Conservation (phyloP, 2,113 vertebrate genomes). For the Tragelaphus strepsiceros region DNA sequence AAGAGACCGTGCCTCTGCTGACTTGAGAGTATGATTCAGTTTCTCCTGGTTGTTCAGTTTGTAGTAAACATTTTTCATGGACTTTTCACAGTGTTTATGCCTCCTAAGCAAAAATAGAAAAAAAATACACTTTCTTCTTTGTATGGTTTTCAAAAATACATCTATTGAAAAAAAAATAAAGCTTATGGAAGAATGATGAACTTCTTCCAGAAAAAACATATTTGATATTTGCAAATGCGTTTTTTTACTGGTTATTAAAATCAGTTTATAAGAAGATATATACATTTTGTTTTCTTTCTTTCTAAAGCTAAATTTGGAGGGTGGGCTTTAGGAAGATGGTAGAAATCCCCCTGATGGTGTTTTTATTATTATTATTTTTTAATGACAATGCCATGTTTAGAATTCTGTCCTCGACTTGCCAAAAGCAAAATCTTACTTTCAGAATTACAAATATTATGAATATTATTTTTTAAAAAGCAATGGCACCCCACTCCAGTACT, state of each 20-base stretch:
- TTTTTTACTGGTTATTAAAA: conserved; percentile 56
- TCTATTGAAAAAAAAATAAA: conserved; percentile 43
- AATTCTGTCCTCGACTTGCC: neutral
- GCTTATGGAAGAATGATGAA: conserved; percentile 54
- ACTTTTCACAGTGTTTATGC: conserved; percentile 45
- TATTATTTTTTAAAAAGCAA: neutral
- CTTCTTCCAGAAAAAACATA: conserved; percentile 56
- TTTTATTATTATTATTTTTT: neutral
- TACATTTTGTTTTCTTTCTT: neutral
- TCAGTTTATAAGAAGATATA: conserved; percentile 43
- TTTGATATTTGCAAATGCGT: conserved; percentile 75
- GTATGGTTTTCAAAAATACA: conserved; percentile 70
- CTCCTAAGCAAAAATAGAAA: conserved; percentile 53
- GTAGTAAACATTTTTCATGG: conserved; percentile 57
- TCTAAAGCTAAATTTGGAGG: neutral
- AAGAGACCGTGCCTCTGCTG: neutral
- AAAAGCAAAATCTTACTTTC: neutral
- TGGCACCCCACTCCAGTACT: too few species aligned
- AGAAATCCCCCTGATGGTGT: neutral
- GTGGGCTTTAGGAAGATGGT: neutral
- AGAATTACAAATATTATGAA: neutral
- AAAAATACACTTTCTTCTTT: conserved; percentile 46
- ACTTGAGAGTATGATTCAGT: neutral
- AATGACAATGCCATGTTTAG: neutral
- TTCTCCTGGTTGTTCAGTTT: conserved; percentile 46